Evolutionary conservation across 2,113 vertebrate genomes (phyloP).

Genomic region (Atrichornis clamosus): DNA sequence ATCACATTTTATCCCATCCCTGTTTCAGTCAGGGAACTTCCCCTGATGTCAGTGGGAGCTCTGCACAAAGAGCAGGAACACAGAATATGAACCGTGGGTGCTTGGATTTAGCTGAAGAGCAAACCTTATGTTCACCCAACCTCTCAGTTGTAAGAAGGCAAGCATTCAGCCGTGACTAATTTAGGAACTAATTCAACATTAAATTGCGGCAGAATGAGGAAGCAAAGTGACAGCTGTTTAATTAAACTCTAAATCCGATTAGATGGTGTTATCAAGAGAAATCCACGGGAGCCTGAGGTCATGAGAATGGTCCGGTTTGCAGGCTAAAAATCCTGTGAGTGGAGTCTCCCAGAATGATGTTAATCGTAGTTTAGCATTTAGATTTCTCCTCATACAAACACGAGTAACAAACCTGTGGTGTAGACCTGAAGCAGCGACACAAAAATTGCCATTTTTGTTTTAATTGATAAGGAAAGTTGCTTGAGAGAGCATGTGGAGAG

Average conservation of each 20-base stretch:
- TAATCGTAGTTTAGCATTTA: background rate
- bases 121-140: background rate
- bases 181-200: slow-evolving; percentile 58
- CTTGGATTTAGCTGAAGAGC: slow-evolving; percentile 9
- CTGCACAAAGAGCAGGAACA: background rate
- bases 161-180: slow-evolving; percentile 41
- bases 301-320: slow-evolving; percentile 29
- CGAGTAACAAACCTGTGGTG: background rate
- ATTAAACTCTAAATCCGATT: slow-evolving; percentile 63
- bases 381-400: background rate
- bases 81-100: background rate
- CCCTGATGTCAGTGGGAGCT: background rate
- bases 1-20: background rate
- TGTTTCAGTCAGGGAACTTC: background rate
- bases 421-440: background rate
- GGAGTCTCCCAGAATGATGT: background rate
- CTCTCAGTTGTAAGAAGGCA: background rate
- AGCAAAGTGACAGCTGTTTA: slow-evolving; percentile 69
- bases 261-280: slow-evolving; percentile 50
- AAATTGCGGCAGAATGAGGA: slow-evolving; percentile 38
- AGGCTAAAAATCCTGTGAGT: background rate
- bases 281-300: slow-evolving; percentile 48
- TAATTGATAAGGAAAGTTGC: background rate
- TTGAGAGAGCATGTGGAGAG: background rate
- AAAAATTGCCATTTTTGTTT: background rate